These are phyloP conservation scores for Hydrolagus affinis DNA, from an alignment of 2,113 vertebrate genomes.

Conservation along the genomic window DNA sequence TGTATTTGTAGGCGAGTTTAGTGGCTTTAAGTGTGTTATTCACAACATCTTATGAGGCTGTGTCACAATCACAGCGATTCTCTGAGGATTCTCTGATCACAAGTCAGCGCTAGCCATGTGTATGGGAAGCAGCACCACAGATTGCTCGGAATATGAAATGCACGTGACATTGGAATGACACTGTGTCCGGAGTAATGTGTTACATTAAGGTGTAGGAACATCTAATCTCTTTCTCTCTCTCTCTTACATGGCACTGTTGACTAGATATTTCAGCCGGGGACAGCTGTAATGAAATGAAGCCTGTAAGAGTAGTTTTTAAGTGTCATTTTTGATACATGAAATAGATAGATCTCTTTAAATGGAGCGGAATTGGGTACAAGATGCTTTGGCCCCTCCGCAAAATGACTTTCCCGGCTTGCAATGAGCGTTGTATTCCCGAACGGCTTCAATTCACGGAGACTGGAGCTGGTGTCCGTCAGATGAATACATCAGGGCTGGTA, in stretches of 20 bases:
- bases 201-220: background rate
- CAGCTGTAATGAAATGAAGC: background rate
- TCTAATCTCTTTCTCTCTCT: background rate
- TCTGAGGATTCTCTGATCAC: no score
- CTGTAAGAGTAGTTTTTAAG: background rate
- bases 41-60: no score
- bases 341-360: constrained; percentile 17
- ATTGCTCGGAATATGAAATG: no score
- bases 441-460: background rate
- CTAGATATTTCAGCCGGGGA: background rate
- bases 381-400: background rate
- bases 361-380: background rate
- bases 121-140: no score
- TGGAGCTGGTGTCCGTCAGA: background rate
- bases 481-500: constrained; percentile 7
- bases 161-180: no score
- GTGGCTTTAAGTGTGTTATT: no score
- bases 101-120: no score
- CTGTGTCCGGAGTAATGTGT: background rate
- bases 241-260: background rate
- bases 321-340: constrained; percentile 1
- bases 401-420: background rate
- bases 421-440: constrained; percentile 1
- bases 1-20: no score
- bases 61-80: no score